Conservation (phyloP, 2,797 vertebrate genomes). For the Helostoma temminkii region DNA sequence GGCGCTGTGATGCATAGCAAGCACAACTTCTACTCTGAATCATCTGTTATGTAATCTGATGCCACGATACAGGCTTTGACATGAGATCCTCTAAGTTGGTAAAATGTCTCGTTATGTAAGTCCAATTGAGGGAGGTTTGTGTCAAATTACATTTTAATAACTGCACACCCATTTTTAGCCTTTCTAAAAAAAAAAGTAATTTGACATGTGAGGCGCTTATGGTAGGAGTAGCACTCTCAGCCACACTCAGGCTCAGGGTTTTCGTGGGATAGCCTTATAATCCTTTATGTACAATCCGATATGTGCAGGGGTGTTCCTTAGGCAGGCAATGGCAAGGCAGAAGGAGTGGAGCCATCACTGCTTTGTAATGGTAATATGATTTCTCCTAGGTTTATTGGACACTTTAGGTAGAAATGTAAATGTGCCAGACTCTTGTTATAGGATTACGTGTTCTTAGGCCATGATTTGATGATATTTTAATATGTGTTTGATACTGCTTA, state of each 20-base stretch:
- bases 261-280: constrained; percentile 77
- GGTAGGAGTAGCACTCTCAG: constrained; percentile 42
- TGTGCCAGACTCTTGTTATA: constrained; percentile 18
- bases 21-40: constrained; percentile 78
- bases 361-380: constrained; percentile 56
- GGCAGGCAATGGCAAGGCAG: constrained; percentile 50
- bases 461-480: constrained; percentile 10
- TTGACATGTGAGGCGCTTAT: constrained; percentile 53
- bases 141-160: constrained; percentile 68
- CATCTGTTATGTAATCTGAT: constrained; percentile 82
- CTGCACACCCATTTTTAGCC: constrained; percentile 26
- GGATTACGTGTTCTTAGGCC: neutral
- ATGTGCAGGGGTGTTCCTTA: constrained; percentile 72
- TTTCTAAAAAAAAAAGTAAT: too few relatives aligned
- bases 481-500: constrained; percentile 6
- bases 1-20: constrained; percentile 50
- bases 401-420: constrained; percentile 47
- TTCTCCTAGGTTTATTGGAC: constrained; percentile 26
- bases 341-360: constrained; percentile 59
- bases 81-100: constrained; percentile 73
- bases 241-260: constrained; percentile 48
- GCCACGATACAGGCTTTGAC: constrained; percentile 75
- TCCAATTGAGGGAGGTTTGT: constrained; percentile 59
- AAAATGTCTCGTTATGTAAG: constrained; percentile 71
- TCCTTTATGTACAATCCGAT: constrained; percentile 70